These are phyloP conservation scores for Egretta garzetta DNA, from an alignment of 2,113 vertebrate genomes.

Conservation along the genomic window DNA sequence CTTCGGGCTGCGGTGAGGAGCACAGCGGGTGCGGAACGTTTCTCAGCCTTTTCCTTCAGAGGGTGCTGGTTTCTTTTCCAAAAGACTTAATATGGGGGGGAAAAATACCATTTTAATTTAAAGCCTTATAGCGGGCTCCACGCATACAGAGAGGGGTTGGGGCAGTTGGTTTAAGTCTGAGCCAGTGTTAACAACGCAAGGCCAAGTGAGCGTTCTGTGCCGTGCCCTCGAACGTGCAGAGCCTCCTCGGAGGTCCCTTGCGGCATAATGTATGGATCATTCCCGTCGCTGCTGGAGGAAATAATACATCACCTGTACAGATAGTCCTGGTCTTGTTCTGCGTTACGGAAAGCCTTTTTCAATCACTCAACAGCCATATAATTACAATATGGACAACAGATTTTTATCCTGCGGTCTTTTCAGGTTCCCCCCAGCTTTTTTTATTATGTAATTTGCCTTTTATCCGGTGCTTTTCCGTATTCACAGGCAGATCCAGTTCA, in stretches of 20 bases:
- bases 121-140: background rate
- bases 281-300: background rate
- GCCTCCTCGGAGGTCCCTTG: background rate
- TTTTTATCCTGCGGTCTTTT: slow-evolving; percentile 10
- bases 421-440: background rate
- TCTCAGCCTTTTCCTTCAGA: background rate
- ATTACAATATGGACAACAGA: slow-evolving; percentile 38
- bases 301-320: background rate
- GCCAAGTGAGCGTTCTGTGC: background rate
- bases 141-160: fast-evolving
- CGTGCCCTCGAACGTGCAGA: background rate
- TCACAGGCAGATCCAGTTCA: background rate
- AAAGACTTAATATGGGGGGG: background rate
- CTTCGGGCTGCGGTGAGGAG: fast-evolving
- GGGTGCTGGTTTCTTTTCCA: background rate
- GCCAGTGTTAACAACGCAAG: background rate
- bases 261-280: fast-evolving
- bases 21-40: fast-evolving
- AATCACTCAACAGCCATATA: slow-evolving; percentile 7
- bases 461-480: background rate
- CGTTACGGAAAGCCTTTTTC: background rate
- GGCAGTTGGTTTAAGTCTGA: background rate
- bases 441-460: slow-evolving; percentile 10
- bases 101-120: background rate
- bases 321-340: background rate